A percentile compares a stretch with the other conserved stretches of the same genome.
phyloP scores from a whole-genome alignment of 2,888 invertebrate species.

The Lithophane socia region DNA sequence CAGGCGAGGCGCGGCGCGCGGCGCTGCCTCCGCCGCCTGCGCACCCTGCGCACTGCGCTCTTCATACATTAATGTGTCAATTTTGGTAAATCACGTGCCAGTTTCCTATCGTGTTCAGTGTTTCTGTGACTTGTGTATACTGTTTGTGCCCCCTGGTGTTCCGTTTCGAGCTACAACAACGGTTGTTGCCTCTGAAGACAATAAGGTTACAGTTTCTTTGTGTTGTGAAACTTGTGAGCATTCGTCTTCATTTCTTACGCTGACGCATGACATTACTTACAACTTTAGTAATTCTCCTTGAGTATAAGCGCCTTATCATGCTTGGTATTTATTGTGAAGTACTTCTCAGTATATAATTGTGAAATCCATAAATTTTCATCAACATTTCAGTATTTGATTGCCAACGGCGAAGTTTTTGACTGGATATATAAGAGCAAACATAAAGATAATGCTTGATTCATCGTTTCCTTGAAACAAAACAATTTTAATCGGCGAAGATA shows the following conservation, averaged over 20 bases:
- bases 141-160: conserved; percentile 78
- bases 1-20: conserved; percentile 81
- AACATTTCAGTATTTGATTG: conserved; percentile 13
- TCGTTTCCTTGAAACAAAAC: conserved; percentile 58
- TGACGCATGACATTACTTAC: conserved; percentile 75
- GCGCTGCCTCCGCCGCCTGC: conserved; percentile 86
- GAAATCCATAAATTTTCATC: conserved; percentile 31
- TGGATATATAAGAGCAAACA: conserved; percentile 4
- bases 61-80: conserved; percentile 78
- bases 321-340: conserved; percentile 54
- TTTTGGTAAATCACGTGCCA: conserved; percentile 81
- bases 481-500: conserved; percentile 63
- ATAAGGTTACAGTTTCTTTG: conserved; percentile 82
- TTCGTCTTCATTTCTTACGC: conserved; percentile 75
- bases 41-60: conserved; percentile 82
- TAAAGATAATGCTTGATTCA: conserved; percentile 38
- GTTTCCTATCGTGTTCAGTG: conserved; percentile 76
- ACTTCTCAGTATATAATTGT: conserved; percentile 48
- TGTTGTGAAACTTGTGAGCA: conserved; percentile 76
- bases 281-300: conserved; percentile 78
- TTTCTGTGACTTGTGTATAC: conserved; percentile 80
- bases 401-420: conserved; percentile 5
- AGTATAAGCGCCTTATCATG: conserved; percentile 80
- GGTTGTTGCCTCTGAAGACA: conserved; percentile 70
- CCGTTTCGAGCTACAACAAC: conserved; percentile 69